Base-by-base conservation (phyloP, 2,113 vertebrate genomes). In the Zosterops japonicus region DNA sequence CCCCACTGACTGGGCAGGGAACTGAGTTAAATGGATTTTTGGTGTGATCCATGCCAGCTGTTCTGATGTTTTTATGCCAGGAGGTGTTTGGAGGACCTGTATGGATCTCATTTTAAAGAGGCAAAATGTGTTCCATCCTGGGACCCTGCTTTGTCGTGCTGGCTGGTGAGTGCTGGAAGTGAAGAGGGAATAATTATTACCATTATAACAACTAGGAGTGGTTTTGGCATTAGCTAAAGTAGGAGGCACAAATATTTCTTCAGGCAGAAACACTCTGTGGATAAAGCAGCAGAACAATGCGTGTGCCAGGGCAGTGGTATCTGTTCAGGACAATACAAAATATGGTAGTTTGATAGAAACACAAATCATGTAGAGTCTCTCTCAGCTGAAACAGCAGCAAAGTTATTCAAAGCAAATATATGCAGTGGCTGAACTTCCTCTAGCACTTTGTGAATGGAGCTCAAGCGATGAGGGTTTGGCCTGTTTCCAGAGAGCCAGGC, bases 341-440 rank as follows among this genome's bases (percentile, higher is more conserved):
- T 17, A 13, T 23, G 41, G 56, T 35, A 69, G 35, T 41, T 69
- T 56, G 59, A 33, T 65, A 39, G 5, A 33, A 36, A 52, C 77
- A 79, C 72, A 33, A 79, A 68, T 39, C 33, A 28, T 36, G 29
- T 12, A 5, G 59, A 69, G 35, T 19, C 55, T 84, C 83, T 42
- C 64, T 56, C 70, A 90, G 79, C 87, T 93, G 84, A 89, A 94
- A 84, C 53, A 96, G 93, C 91, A 91, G 60, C 89, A 78, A 65
- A 96, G 53, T 81, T 78, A 25, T 77, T 91, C 82, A 87, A 79
- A 94, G 82, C n/a, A 74, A 95, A 92, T 70, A 46, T 63, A 74
- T 59, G 85, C 80, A 70, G 80, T 60, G 72, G 56, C 74, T 89
- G 91, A 94, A 89, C 83, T 92, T 94, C 50, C 76, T 83, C 67